Conservation (phyloP, 2,113 vertebrate species). For the Peromyscus polionotus region DNA sequence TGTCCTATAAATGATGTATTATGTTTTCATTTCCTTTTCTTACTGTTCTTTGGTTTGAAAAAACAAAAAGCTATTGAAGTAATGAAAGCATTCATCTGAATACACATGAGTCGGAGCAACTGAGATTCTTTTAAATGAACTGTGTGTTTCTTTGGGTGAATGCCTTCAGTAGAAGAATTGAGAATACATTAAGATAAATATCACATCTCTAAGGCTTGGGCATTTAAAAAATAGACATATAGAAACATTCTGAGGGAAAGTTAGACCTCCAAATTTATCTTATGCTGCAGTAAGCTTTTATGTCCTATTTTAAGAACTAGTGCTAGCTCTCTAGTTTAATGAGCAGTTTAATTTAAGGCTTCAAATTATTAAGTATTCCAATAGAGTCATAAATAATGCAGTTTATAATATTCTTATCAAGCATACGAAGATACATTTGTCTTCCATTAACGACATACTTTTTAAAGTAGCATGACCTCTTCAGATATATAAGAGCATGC, state of each 20-base stretch:
- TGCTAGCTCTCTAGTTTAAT: constrained; percentile 83
- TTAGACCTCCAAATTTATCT: constrained; percentile 84
- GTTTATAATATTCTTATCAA: constrained; percentile 88
- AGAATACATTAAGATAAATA: constrained; percentile 78
- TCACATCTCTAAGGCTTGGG: constrained; percentile 61
- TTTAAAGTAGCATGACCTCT: constrained; percentile 88
- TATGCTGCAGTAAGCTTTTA: constrained; percentile 82
- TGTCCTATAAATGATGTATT: background rate
- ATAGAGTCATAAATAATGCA: constrained; percentile 88
- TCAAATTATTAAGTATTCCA: constrained; percentile 88
- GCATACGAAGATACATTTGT: constrained; percentile 88
- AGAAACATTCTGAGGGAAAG: constrained; percentile 69
- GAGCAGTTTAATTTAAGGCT: constrained; percentile 88
- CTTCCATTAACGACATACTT: constrained; percentile 87
- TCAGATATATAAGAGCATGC: constrained; percentile 86
- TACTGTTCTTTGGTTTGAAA: background rate
- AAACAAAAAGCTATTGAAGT: constrained; percentile 17
- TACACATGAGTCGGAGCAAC: constrained; percentile 19
- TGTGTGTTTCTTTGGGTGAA: constrained; percentile 42
- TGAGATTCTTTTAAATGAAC: constrained; percentile 61
- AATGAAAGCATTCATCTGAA: constrained; percentile 9
- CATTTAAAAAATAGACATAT: constrained; percentile 80
- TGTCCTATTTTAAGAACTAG: constrained; percentile 81
- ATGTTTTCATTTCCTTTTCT: background rate
- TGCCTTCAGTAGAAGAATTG: constrained; percentile 31